phyloP scores from a whole-genome alignment of 2,113 vertebrate genomes.

The Orcinus orca region DNA sequence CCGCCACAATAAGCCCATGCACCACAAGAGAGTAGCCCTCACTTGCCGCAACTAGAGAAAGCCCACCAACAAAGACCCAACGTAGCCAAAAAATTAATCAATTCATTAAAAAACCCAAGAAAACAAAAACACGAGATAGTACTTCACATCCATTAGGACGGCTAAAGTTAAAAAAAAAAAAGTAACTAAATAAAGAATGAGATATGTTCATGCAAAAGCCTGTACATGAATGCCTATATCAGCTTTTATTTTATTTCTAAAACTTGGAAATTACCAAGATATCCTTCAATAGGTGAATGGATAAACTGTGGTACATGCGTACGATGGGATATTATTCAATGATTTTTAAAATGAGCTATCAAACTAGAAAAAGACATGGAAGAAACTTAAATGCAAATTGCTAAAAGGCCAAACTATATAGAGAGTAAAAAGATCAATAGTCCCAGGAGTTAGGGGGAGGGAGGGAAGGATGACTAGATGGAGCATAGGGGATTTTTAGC shows the following conservation, averaged over 20 bases:
- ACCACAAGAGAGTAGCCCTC: no score
- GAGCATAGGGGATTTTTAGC: neutral
- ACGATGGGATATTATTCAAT: neutral
- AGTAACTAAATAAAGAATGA: neutral
- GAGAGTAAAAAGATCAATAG: neutral
- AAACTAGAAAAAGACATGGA: neutral
- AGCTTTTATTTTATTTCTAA: neutral
- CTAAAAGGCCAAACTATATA: neutral
- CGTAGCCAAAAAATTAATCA: no score
- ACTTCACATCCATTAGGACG: no score
- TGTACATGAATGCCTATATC: neutral
- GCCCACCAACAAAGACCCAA: no score
- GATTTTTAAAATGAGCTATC: neutral
- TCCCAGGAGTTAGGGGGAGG: neutral
- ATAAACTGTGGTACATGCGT: neutral
- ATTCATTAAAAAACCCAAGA: no score
- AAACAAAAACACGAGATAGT: no score
- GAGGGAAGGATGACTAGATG: neutral
- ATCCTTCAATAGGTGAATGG: neutral
- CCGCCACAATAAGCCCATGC: no score
- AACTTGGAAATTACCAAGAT: neutral
- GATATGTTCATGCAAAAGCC: neutral
- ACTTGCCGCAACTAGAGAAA: no score
- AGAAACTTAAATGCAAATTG: neutral
- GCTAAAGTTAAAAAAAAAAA: no score